Percentiles rank a stretch among this genome's conserved stretches.
Evolutionary conservation across 2,797 vertebrate genomes (phyloP).

Genomic region (Apodemus agrarius): DNA sequence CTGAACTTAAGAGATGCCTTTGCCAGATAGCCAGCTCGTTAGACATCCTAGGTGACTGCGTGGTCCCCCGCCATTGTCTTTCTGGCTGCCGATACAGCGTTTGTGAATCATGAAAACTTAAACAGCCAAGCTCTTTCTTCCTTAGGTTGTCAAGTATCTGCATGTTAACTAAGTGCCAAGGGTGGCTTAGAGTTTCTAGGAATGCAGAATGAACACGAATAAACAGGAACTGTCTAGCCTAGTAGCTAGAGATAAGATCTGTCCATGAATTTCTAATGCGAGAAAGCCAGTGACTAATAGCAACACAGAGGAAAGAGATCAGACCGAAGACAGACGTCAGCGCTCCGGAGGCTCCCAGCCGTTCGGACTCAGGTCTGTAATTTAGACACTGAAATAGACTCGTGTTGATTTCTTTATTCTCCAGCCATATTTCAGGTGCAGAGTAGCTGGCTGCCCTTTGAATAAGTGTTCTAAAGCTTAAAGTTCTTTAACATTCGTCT

Average conservation of each 20-base stretch:
- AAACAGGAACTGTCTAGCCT: background rate
- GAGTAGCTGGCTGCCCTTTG: background rate
- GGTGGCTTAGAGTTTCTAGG: background rate
- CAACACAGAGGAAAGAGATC: background rate
- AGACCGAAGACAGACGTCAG: background rate
- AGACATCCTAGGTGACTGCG: background rate
- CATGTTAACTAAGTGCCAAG: background rate
- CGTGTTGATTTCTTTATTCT: background rate
- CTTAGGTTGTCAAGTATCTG: constrained; percentile 33
- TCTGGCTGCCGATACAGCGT: constrained; percentile 4
- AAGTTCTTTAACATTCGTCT: constrained; percentile 23
- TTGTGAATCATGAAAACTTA: constrained; percentile 5
- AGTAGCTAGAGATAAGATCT: background rate
- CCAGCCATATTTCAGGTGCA: background rate
- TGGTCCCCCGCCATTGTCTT: background rate
- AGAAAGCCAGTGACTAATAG: constrained; percentile 29
- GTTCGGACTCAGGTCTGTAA: background rate
- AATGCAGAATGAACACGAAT: constrained; percentile 41
- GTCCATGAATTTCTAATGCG: constrained; percentile 25
- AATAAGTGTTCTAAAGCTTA: constrained; percentile 12
- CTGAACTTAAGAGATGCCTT: background rate
- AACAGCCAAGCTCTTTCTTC: background rate
- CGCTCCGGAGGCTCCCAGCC: background rate
- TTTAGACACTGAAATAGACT: background rate
- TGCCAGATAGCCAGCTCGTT: background rate